Evolutionary conservation across 2,113 vertebrate species (phyloP).

Genomic region (Ophiodon elongatus): DNA sequence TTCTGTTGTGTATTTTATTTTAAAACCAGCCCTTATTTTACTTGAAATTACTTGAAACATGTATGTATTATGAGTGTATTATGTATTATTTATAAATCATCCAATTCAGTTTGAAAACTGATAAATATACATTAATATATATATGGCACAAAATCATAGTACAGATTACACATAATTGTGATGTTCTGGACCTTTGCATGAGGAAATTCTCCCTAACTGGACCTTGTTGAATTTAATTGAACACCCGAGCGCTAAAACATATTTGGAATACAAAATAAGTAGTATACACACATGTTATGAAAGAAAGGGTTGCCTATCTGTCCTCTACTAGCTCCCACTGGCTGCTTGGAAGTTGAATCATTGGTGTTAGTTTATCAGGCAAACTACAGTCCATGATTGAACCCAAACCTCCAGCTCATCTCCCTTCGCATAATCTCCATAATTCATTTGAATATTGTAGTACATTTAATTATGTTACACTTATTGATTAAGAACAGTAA

Average conservation of each 20-base stretch:
- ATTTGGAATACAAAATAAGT: neutral
- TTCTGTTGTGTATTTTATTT: no score
- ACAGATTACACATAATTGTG: no score
- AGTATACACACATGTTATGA: neutral
- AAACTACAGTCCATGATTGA: neutral
- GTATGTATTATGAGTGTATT: no score
- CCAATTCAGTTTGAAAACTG: no score
- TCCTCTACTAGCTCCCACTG: neutral
- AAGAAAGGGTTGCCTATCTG: neutral
- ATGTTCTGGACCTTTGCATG: no score
- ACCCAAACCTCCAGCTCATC: neutral
- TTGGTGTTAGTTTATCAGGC: neutral
- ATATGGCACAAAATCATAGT: no score
- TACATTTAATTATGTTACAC: neutral
- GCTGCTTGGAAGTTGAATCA: neutral
- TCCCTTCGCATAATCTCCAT: neutral
- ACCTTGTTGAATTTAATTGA: no score
- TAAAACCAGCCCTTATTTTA: no score
- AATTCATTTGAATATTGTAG: conserved; percentile 1
- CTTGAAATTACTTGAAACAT: no score
- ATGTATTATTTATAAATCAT: no score
- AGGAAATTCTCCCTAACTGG: no score
- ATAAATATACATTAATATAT: no score
- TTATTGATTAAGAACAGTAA: neutral
- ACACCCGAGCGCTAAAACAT: neutral